Evolutionary conservation across 2,888 invertebrate species (phyloP).

Genomic region (Pocota personata): DNA sequence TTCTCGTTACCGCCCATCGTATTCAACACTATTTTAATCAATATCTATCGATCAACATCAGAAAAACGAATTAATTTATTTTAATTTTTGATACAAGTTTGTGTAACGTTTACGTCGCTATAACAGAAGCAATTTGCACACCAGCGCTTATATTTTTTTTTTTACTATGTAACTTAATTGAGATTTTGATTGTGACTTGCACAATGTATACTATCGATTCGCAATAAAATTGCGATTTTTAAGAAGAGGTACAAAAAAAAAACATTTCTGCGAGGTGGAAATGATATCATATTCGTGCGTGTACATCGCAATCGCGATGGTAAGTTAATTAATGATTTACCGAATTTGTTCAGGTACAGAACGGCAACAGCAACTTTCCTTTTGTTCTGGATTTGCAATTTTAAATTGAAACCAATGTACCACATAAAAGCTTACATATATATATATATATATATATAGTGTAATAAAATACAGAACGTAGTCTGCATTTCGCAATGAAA

Average conservation of each 20-base stretch:
- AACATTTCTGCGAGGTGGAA: constrained; percentile 38
- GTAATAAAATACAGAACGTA: constrained; percentile 33
- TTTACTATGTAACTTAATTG: constrained; percentile 54
- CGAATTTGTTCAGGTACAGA: constrained; percentile 53
- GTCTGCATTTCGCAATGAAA: constrained; percentile 9
- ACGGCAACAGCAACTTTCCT: constrained; percentile 54
- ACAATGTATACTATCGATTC: constrained; percentile 44
- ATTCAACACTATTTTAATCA: constrained; percentile 23
- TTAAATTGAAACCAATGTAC: constrained; percentile 69
- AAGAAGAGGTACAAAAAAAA: constrained; percentile 30
- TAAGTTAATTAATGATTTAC: constrained; percentile 69
- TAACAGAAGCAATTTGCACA: constrained; percentile 40
- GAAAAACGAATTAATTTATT: constrained; percentile 42
- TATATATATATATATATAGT: constrained; percentile 4
- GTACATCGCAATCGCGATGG: constrained; percentile 52
- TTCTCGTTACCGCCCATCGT: background rate
- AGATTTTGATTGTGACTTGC: constrained; percentile 54
- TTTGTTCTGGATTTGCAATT: constrained; percentile 63
- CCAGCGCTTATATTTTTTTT: constrained; percentile 32
- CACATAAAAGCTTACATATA: constrained; percentile 55
- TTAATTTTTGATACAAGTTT: constrained; percentile 43
- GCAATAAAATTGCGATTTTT: constrained; percentile 46
- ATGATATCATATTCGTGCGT: constrained; percentile 60
- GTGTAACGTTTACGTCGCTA: constrained; percentile 5
- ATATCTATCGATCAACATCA: constrained; percentile 27